A percentile compares a stretch with the other conserved stretches of the same genome.
Conservation (phyloP, 2,113 vertebrate genomes). For the Oreochromis tanganicae region DNA sequence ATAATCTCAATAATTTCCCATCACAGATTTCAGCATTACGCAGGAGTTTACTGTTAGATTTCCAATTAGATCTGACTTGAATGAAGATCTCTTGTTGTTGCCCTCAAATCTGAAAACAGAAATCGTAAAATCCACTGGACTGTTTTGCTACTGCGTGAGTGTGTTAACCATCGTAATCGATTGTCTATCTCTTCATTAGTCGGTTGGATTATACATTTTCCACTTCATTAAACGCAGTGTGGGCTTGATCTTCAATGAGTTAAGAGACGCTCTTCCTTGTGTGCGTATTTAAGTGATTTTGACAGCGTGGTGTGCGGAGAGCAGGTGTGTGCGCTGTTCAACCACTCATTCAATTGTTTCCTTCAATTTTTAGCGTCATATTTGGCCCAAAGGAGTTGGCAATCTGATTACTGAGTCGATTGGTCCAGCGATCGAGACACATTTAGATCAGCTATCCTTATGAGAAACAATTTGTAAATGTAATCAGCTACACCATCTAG, state of each 20-base stretch:
- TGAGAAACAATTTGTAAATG: background rate
- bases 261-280: conserved; percentile 59
- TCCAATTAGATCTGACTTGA: rapidly evolving
- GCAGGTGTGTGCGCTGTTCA: conserved; percentile 73
- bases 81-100: background rate
- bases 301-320: conserved; percentile 71
- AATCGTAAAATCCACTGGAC: background rate
- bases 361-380: conserved; percentile 56
- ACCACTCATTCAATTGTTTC: conserved; percentile 54
- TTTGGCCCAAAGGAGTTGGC: background rate
- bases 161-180: conserved; percentile 49
- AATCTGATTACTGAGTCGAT: conserved; percentile 11
- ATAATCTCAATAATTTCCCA: background rate
- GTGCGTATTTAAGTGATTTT: conserved; percentile 65
- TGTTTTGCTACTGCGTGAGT: background rate
- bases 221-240: conserved; percentile 58
- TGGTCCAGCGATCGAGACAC: background rate
- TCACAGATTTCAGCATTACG: background rate
- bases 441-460: background rate
- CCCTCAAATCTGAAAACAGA: background rate
- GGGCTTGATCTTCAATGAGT: conserved; percentile 8
- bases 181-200: conserved; percentile 57
- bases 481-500: background rate
- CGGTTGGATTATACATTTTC: conserved; percentile 64
- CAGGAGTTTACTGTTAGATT: background rate